phyloP scores from a whole-genome alignment of 1,140 invertebrate species.

The Diuraphis noxia region DNA sequence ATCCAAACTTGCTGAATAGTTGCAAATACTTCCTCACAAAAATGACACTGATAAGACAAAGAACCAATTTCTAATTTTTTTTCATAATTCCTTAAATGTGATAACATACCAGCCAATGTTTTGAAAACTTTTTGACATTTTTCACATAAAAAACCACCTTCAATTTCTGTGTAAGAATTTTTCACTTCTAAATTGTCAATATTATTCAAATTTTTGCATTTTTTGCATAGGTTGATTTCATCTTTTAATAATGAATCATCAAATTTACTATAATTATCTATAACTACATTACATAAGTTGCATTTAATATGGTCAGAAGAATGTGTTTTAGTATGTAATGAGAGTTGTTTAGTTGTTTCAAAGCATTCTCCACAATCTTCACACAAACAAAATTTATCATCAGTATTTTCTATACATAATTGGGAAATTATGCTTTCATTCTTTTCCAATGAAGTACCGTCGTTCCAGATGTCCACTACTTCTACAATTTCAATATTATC shows the following conservation, averaged over 20 bases:
- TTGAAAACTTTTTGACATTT: conserved; percentile 44
- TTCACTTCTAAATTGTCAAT: not conserved
- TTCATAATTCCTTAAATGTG: conserved; percentile 41
- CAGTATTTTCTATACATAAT: conserved; percentile 34
- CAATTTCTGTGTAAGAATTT: conserved; percentile 26
- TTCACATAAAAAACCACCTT: conserved; percentile 35
- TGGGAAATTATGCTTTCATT: not conserved
- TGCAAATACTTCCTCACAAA: conserved; percentile 43
- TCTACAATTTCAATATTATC: conserved; percentile 52
- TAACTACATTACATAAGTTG: not conserved
- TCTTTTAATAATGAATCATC: conserved; percentile 1
- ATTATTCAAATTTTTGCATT: not conserved
- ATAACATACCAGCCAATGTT: conserved; percentile 35
- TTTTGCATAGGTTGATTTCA: not conserved
- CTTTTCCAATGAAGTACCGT: conserved; percentile 33
- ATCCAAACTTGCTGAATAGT: conserved; percentile 51
- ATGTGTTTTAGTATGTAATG: conserved; percentile 39
- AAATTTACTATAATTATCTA: conserved; percentile 8
- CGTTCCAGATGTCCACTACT: conserved; percentile 47
- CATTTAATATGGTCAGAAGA: conserved; percentile 18
- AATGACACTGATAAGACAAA: conserved; percentile 24
- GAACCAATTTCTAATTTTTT: conserved; percentile 39
- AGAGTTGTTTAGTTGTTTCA: conserved; percentile 28
- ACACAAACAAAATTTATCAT: conserved; percentile 41
- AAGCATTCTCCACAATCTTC: conserved; percentile 38